These are phyloP conservation scores for Lepas anatifera DNA, from an alignment of 2,888 invertebrate genomes.

Conservation along the genomic window DNA sequence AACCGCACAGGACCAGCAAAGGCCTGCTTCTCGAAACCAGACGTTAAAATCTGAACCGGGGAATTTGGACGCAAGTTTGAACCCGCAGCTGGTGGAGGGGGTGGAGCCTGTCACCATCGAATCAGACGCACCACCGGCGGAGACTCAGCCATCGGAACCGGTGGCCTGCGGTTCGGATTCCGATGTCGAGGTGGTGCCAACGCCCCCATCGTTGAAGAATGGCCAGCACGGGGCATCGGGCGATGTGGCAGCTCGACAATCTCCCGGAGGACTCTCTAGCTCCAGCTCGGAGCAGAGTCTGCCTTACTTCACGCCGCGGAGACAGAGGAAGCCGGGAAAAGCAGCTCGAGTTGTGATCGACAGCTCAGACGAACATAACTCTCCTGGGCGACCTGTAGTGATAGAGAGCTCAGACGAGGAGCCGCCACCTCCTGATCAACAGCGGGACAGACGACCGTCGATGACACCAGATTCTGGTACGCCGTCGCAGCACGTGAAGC, in stretches of 20 bases:
- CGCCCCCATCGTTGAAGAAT: background rate
- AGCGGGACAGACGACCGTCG: background rate
- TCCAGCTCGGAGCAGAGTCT: background rate
- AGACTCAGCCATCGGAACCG: background rate
- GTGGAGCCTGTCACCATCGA: background rate
- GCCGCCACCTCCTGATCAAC: too few species aligned
- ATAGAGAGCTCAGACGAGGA: too few species aligned
- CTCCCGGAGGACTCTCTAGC: background rate
- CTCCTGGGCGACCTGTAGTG: too few species aligned
- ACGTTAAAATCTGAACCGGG: too few species aligned
- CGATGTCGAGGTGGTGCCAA: background rate
- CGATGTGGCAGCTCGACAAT: background rate
- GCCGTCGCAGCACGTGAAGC: background rate
- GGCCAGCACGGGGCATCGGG: background rate
- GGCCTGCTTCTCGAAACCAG: too few species aligned
- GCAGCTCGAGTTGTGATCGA: too few species aligned
- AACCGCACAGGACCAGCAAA: too few species aligned
- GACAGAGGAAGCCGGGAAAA: background rate
- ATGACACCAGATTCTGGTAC: background rate
- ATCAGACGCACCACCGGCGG: background rate
- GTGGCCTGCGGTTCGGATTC: background rate
- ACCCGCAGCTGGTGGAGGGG: too few species aligned
- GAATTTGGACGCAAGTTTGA: too few species aligned
- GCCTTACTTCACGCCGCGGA: background rate
- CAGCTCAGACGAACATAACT: too few species aligned